A percentile compares a stretch with the other conserved stretches of the same genome.
phyloP scores from a whole-genome alignment of 2,888 invertebrate species.

The Laspeyria flexula region DNA sequence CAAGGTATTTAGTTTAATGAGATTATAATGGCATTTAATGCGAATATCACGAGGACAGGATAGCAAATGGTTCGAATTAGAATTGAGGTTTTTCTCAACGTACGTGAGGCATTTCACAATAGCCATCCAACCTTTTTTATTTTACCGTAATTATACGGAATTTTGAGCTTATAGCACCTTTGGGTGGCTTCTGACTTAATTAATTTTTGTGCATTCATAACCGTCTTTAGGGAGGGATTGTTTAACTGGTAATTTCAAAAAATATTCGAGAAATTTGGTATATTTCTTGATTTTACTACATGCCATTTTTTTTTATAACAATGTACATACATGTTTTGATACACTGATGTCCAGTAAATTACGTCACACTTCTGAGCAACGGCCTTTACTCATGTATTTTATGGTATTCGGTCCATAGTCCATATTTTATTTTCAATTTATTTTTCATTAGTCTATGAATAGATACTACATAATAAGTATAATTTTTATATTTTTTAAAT shows the following conservation, averaged over 20 bases:
- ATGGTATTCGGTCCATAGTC: too few relatives aligned
- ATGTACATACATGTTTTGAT: too few relatives aligned
- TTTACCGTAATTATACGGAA: slow-evolving; percentile 30
- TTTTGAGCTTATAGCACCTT: slow-evolving; percentile 13
- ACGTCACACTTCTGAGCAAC: too few relatives aligned
- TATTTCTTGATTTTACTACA: too few relatives aligned
- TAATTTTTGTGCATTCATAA: slow-evolving; percentile 26
- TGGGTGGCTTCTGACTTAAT: slow-evolving; percentile 24
- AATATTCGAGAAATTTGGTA: too few relatives aligned
- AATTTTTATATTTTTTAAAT: too few relatives aligned
- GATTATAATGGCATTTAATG: background rate
- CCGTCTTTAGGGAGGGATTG: slow-evolving; percentile 10
- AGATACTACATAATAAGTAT: too few relatives aligned
- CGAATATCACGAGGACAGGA: background rate
- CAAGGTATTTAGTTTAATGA: slow-evolving; percentile 5
- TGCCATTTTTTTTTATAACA: too few relatives aligned
- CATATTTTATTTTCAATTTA: too few relatives aligned
- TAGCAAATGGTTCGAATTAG: slow-evolving; percentile 22
- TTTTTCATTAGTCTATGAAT: too few relatives aligned
- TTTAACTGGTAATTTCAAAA: slow-evolving; percentile 32
- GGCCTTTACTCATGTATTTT: too few relatives aligned
- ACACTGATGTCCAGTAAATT: too few relatives aligned
- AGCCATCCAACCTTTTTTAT: slow-evolving; percentile 16
- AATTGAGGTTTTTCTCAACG: slow-evolving; percentile 13
- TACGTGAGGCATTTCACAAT: slow-evolving; percentile 9